Base-by-base conservation (phyloP, 2,113 vertebrate species). In the Gymnorhina tibicen region DNA sequence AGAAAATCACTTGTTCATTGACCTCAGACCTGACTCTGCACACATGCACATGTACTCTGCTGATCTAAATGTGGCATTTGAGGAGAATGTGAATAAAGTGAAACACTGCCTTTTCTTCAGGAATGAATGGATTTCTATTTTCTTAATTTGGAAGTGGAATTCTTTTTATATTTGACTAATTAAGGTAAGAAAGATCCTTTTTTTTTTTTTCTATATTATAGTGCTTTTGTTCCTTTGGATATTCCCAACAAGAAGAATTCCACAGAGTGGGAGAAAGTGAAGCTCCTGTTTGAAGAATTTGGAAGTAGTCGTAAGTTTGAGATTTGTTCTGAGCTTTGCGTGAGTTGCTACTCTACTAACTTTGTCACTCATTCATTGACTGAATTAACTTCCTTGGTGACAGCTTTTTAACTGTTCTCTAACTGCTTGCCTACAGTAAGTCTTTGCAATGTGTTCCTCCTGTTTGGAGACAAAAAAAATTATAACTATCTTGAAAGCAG, bases 251-350 rank as follows among this genome's bases (percentile, higher is more conserved):
- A 98, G 87, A 98, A 98, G 96, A 99, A 99, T 97, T 98, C 99
- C 62, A 99, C 99, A 13, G 99, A 99, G 27, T 99, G 99, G 99
- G 99, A 99, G 90, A 99, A 99, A 97, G 98, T 99, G 33, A 99
- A 99, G 60, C 98, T 99, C 46, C 96, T 99, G 27, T 99, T 99
- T 97, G 98, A 99, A 96, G 99, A 99, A 96, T 98, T 99, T 96
- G 99, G 99, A 94, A 99, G 99, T 88, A 98, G 98, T 93, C 98
- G 99, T 99, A 98, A 99, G 99, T 99, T 79, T 67, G 39, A 78
- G 18, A 69, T 58, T 28, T 89, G 6, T 66, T 87, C 19, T 69
- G 75, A 50, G 41, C 28, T 82, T 93, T 79, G 18, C 2, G 0
- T 18, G 28, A 33, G 15, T 55, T 91, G 33, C 13, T 35, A 1